Percentiles rank a stretch among this genome's conserved stretches.
Evolutionary conservation across 2,113 vertebrate species (phyloP).

Genomic region (Lucifuga dentata): DNA sequence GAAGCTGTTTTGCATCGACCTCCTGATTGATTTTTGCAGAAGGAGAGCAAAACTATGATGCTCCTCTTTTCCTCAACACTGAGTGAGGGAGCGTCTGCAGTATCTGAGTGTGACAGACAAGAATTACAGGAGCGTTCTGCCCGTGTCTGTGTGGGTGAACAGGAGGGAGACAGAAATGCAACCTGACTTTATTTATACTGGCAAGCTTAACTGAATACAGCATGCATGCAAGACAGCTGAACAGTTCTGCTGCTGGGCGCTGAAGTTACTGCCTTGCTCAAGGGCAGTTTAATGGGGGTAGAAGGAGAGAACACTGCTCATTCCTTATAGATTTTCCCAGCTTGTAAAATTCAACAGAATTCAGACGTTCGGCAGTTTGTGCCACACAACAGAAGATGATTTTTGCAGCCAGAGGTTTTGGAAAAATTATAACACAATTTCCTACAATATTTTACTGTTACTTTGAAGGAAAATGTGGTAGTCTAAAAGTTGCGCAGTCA

Average conservation of each 20-base stretch:
- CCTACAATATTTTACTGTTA: no score
- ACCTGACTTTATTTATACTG: slow-evolving; percentile 33
- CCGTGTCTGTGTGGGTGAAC: slow-evolving; percentile 9
- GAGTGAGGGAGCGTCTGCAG: slow-evolving; percentile 36
- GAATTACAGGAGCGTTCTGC: slow-evolving; percentile 39
- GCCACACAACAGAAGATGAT: no score
- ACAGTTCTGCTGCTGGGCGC: slow-evolving; percentile 6
- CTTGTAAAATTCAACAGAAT: no score
- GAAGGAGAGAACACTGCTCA: no score
- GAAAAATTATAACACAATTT: no score
- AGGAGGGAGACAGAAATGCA: slow-evolving; percentile 23
- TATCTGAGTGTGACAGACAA: slow-evolving; percentile 28
- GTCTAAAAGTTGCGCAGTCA: not conserved
- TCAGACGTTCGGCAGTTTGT: no score
- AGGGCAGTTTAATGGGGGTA: not conserved
- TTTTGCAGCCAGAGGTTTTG: no score
- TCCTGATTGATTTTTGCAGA: slow-evolving; percentile 53
- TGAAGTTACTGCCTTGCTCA: not conserved
- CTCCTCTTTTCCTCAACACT: not conserved
- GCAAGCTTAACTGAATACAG: slow-evolving; percentile 25
- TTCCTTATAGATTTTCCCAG: no score
- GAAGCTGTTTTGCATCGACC: slow-evolving; percentile 68
- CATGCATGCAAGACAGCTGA: slow-evolving; percentile 7
- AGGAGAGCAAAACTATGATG: slow-evolving; percentile 18
- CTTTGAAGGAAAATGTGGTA: not conserved